Conservation (phyloP, 2,888 invertebrate genomes). For the Tetropium fuscum region DNA sequence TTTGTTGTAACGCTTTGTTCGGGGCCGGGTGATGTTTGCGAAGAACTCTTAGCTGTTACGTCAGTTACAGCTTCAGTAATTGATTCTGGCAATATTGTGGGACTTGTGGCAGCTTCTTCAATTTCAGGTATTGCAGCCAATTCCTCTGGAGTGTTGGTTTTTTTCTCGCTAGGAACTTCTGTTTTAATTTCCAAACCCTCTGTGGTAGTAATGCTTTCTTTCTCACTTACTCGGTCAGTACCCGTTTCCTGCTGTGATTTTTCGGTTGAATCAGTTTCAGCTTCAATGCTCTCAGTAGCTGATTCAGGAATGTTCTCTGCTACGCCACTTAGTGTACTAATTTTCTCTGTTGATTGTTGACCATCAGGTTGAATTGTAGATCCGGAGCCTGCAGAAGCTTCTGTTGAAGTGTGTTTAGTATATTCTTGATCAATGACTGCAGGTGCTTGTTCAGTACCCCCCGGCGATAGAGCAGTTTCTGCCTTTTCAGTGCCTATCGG, state of each 20-base stretch:
- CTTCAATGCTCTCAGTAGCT: neutral
- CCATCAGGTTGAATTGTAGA: neutral
- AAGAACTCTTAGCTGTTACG: slow-evolving; percentile 34
- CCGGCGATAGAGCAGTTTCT: neutral
- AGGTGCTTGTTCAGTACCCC: neutral
- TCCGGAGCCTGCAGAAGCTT: neutral
- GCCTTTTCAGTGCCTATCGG: neutral
- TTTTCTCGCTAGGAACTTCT: slow-evolving; percentile 16
- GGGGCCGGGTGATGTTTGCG: too few species aligned
- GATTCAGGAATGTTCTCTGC: neutral
- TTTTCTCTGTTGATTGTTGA: neutral
- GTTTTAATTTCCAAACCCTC: slow-evolving; percentile 22
- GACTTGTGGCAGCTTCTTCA: slow-evolving; percentile 35
- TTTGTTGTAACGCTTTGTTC: too few species aligned
- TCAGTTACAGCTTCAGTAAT: slow-evolving; percentile 25
- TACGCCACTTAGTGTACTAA: neutral
- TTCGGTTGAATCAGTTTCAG: slow-evolving; percentile 26
- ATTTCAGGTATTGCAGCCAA: slow-evolving; percentile 26
- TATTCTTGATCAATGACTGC: neutral
- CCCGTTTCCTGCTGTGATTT: slow-evolving; percentile 33
- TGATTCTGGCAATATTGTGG: slow-evolving; percentile 13
- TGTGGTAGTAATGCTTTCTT: neutral
- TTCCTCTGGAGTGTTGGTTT: slow-evolving; percentile 26
- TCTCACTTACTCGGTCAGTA: neutral
- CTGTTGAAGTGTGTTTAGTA: neutral